Evolutionary conservation across 2,113 vertebrate genomes (phyloP).

Genomic region (Pongo abelii): DNA sequence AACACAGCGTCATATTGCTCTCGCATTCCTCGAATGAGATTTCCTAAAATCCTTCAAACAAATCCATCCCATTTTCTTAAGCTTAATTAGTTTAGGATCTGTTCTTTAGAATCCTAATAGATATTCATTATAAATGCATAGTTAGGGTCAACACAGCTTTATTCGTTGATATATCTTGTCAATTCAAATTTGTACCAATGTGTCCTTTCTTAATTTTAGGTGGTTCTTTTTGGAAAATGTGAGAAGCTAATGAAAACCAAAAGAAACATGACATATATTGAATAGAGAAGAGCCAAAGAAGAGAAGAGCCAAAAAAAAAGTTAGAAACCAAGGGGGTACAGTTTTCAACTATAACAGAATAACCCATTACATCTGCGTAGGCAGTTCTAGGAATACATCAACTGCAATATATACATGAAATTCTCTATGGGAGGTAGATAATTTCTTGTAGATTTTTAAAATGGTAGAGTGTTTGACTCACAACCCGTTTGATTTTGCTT

Average conservation of each 20-base stretch:
- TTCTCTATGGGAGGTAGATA: background rate
- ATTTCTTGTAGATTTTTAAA: background rate
- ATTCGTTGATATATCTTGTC: background rate
- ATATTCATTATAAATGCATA: background rate
- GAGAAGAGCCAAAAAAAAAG: background rate
- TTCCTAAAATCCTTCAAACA: background rate
- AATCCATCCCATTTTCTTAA: background rate
- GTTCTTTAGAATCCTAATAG: background rate
- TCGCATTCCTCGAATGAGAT: background rate
- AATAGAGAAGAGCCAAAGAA: background rate
- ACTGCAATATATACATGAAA: background rate
- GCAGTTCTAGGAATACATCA: background rate
- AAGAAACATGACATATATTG: background rate
- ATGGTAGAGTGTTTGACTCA: background rate
- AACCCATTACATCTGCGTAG: background rate
- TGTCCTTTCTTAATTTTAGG: background rate
- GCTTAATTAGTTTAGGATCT: background rate
- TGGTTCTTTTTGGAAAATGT: background rate
- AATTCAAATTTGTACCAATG: background rate
- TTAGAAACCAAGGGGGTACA: background rate
- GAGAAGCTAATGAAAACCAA: background rate
- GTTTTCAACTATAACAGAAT: background rate
- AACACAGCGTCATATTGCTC: background rate
- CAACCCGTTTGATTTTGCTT: background rate
- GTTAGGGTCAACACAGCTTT: background rate